A percentile compares a stretch with the other conserved stretches of the same genome.
Conservation (phyloP, 2,797 vertebrate species). For the Carapus acus region DNA sequence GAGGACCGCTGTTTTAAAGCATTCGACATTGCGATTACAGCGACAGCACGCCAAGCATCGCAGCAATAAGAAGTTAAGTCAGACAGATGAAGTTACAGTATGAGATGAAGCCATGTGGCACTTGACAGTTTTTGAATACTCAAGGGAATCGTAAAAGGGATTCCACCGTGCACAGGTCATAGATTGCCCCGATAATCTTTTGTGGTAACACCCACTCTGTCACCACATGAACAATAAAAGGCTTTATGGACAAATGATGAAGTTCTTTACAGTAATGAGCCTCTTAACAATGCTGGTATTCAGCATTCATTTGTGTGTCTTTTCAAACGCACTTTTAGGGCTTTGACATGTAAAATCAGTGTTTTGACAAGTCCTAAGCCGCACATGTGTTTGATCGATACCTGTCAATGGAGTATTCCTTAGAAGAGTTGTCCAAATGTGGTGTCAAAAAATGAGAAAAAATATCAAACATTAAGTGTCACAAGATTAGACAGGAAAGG, state of each 20-base stretch:
- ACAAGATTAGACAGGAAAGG: constrained; percentile 36
- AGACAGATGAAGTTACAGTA: no score
- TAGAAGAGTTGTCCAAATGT: constrained; percentile 63
- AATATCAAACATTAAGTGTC: constrained; percentile 51
- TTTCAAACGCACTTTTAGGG: constrained; percentile 38
- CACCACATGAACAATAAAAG: no score
- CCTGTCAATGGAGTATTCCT: constrained; percentile 50
- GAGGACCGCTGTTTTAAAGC: no score
- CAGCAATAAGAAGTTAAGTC: constrained; percentile 48
- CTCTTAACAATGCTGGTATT: constrained; percentile 37
- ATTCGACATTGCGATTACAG: constrained; percentile 65
- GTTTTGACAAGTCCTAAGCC: constrained; percentile 61
- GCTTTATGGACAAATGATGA: constrained; percentile 60
- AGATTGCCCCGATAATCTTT: constrained; percentile 65
- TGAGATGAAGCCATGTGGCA: no score
- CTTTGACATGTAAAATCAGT: constrained; percentile 57
- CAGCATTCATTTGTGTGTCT: constrained; percentile 54
- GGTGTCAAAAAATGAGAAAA: constrained; percentile 65
- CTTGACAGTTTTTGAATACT: no score
- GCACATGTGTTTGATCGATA: constrained; percentile 47
- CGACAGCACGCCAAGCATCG: constrained; percentile 61
- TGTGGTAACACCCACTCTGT: constrained; percentile 59
- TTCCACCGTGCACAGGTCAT: constrained; percentile 65
- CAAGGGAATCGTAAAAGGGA: constrained; percentile 46
- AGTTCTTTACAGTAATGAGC: constrained; percentile 47